Conservation (phyloP, 2,888 invertebrate species). For the Trachelus troglodyta region DNA sequence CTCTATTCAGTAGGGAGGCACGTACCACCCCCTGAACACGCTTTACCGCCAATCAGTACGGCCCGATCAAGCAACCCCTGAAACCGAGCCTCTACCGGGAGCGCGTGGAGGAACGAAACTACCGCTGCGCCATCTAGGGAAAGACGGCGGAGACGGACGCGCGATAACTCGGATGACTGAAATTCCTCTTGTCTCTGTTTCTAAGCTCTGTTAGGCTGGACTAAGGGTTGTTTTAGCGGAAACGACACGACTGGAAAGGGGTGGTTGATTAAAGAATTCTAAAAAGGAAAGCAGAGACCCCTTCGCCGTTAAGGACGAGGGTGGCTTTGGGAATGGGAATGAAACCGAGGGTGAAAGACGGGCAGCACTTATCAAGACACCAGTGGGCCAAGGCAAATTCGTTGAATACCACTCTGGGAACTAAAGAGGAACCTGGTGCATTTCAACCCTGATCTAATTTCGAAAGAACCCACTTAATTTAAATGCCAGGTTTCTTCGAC, state of each 20-base stretch:
- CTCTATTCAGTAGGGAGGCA: neutral
- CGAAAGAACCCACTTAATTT: constrained; percentile 61
- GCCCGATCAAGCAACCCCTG: neutral
- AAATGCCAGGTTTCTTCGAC: constrained; percentile 47
- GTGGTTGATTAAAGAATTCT: neutral
- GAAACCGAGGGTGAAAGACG: neutral
- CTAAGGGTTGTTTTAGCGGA: neutral
- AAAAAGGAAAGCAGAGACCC: neutral
- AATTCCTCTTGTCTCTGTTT: neutral
- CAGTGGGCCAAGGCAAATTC: neutral
- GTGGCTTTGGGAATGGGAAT: neutral
- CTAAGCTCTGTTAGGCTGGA: neutral
- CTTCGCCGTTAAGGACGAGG: neutral
- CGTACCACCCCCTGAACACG: neutral
- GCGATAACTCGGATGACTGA: neutral
- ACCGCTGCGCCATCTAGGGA: neutral
- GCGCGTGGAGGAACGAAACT: neutral
- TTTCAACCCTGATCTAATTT: constrained; percentile 56
- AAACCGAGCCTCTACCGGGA: neutral
- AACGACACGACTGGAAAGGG: neutral
- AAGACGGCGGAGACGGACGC: neutral
- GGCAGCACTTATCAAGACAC: constrained; percentile 8
- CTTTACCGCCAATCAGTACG: neutral
- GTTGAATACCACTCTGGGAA: constrained; percentile 21
- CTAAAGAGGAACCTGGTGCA: constrained; percentile 28